Conservation (phyloP, 2,113 vertebrate genomes). For the Hipposideros armiger region DNA sequence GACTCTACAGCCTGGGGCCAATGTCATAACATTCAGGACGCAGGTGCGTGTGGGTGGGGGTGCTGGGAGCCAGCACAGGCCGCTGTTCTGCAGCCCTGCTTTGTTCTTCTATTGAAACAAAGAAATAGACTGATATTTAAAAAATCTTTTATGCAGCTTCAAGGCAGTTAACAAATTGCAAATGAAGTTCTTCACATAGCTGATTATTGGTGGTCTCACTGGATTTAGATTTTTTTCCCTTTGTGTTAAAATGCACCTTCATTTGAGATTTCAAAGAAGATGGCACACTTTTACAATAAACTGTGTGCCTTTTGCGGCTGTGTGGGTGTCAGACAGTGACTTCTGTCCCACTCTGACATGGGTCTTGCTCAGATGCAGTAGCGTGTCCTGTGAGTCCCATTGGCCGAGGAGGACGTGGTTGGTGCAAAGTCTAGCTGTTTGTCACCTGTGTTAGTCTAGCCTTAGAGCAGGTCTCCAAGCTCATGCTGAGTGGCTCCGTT, state of each 20-base stretch:
- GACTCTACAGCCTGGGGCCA: slow-evolving; percentile 93
- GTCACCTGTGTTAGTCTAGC: background rate
- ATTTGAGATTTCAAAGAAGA: background rate
- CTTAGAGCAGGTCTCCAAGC: background rate
- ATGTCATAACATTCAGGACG: slow-evolving; percentile 92
- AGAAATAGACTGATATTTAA: background rate
- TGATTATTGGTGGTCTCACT: background rate
- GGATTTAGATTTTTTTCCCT: background rate
- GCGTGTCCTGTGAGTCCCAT: fast-evolving
- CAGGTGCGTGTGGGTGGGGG: slow-evolving; percentile 87
- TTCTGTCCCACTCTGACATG: fast-evolving
- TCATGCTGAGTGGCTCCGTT: background rate
- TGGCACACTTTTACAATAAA: fast-evolving
- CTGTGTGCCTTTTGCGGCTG: background rate
- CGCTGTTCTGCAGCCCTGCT: background rate
- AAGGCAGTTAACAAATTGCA: background rate
- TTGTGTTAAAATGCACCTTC: background rate
- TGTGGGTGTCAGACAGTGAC: background rate
- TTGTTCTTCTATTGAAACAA: background rate
- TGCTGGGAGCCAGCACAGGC: too few relatives aligned
- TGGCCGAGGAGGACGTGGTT: background rate
- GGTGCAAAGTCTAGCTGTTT: fast-evolving
- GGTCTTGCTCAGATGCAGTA: fast-evolving
- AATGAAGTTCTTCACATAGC: background rate
- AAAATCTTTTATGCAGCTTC: background rate